phyloP scores from a whole-genome alignment of 1,140 invertebrate species.

The Hylaeus anthracinus region DNA sequence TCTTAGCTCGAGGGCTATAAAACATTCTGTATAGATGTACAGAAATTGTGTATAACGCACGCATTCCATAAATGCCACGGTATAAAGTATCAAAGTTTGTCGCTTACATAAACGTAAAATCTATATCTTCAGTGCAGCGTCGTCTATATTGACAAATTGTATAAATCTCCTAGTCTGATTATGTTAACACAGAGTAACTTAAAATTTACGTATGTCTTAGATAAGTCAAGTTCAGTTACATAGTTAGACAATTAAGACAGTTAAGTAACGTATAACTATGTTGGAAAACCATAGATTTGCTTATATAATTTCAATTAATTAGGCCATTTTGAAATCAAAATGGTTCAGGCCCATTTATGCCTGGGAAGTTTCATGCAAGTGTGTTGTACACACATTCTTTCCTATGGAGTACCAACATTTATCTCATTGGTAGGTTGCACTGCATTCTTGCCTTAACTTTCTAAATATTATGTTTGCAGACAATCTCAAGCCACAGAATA shows the following conservation, averaged over 20 bases:
- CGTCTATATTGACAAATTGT: background rate
- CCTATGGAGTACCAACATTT: too few species aligned
- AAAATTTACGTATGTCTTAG: background rate
- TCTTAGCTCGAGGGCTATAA: background rate
- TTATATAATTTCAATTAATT: background rate
- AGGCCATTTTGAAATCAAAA: too few species aligned
- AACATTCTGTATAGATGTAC: background rate
- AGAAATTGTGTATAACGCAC: background rate
- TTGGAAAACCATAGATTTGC: background rate
- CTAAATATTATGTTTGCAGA: too few species aligned
- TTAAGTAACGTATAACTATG: background rate
- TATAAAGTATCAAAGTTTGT: background rate
- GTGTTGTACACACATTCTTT: too few species aligned
- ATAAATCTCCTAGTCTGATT: background rate
- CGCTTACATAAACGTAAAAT: background rate
- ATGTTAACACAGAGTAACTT: background rate
- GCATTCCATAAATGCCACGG: background rate
- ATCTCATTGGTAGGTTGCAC: too few species aligned
- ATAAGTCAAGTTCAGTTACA: too few species aligned
- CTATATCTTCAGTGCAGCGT: slow-evolving; percentile 24
- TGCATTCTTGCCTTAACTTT: too few species aligned
- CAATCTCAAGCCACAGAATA: too few species aligned
- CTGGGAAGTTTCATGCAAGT: too few species aligned
- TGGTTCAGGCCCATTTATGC: too few species aligned
- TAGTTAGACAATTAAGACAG: background rate